A percentile compares a stretch with the other conserved stretches of the same genome.
Conservation (phyloP, 2,113 vertebrate genomes). For the Mobula hypostoma region DNA sequence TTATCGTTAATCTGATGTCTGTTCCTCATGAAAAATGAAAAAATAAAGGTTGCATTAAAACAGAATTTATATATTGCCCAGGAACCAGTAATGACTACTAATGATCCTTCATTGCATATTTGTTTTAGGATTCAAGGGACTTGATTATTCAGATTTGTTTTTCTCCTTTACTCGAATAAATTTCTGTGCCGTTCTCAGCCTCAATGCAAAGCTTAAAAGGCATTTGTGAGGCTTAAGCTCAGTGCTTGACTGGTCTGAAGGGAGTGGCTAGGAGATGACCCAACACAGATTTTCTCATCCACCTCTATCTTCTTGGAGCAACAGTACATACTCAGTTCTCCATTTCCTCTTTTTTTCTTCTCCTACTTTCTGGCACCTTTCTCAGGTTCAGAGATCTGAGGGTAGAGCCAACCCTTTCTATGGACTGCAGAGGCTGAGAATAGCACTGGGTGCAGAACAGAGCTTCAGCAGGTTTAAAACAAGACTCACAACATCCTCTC, state of each 20-base stretch:
- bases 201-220: neutral
- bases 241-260: neutral
- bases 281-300: neutral
- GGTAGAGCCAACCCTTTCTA: no score
- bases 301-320: neutral
- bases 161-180: neutral
- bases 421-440: no score
- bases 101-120: slow-evolving; percentile 28
- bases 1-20: slow-evolving; percentile 72
- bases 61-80: slow-evolving; percentile 49
- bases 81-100: slow-evolving; percentile 45
- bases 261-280: neutral
- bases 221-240: neutral
- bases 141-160: slow-evolving; percentile 8
- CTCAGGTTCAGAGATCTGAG: no score
- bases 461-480: neutral
- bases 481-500: neutral
- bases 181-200: neutral
- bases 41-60: slow-evolving; percentile 48
- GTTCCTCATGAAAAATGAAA: slow-evolving; percentile 67
- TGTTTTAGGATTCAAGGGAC: neutral
- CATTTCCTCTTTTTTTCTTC: neutral
- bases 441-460: neutral
- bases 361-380: neutral
- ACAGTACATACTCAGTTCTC: neutral